Evolutionary conservation across 2,113 vertebrate species (phyloP), one percentile per base, ranked within the genome.

Genomic region (Rhipidura dahli): DNA sequence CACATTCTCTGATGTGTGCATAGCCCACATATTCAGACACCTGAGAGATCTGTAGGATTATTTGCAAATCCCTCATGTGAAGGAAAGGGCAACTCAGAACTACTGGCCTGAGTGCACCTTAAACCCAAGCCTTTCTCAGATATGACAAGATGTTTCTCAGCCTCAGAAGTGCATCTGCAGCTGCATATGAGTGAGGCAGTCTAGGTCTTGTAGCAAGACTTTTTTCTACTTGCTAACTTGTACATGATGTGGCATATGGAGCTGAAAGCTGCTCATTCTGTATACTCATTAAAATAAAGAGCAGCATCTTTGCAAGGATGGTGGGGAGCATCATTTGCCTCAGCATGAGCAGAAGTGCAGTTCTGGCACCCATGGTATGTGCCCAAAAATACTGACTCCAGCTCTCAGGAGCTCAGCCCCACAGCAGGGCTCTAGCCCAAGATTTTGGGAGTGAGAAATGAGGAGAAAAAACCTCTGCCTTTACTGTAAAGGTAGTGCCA

Each of bases 211-310:
- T 24, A 91, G n/a, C 17, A 63, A 18, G 50, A 42, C 35, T 11
- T 61, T 40, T 83, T 83, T n/a, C 68, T 83, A 7, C 70, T 77
- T 73, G 65, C 47, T 94, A 66, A 91, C 63, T 93, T 0, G 0
- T 80, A 93, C 81, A 47, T 61, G 19, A 71, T 94, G 71, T 86
- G 71, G 47, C 66, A 63, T 70, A 70, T 59, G 87, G 59, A 95
- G 85, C 88, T 86, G 90, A 93, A 94, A 97, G 90, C 83, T 90
- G 70, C 27, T 80, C 23, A 28, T 82, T 89, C 45, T 76, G 47
- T 77, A 54, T 50, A 59, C 49, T 91, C 71, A 66, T 91, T 95
- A 83, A 95, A 91, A 91, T 80, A 83, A 84, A 7, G 33, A 93
- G 64, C 33, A 77, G 50, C 59, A 80, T 80, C 66, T 91, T 84